These are phyloP conservation scores for Macrochelys suwanniensis DNA, from an alignment of 2,797 vertebrate genomes.

Conservation along the genomic window DNA sequence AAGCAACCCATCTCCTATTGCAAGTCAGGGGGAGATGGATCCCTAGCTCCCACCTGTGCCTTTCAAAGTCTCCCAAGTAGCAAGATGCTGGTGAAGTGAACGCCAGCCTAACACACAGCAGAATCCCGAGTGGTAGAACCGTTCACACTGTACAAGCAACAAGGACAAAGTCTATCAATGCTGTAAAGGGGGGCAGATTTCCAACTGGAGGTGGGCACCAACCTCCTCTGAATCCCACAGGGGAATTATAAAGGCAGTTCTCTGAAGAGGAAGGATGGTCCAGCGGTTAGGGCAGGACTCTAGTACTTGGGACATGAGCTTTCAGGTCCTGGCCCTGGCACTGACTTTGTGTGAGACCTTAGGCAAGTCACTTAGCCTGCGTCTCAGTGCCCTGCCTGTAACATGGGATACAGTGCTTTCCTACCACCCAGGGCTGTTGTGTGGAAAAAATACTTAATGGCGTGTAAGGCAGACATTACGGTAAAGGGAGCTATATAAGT, in stretches of 20 bases:
- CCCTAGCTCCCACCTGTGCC: background rate
- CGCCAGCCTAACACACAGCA: background rate
- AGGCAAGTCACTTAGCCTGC: background rate
- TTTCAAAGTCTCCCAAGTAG: background rate
- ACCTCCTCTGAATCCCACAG: background rate
- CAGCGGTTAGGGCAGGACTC: background rate
- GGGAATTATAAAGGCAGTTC: background rate
- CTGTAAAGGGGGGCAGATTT: background rate
- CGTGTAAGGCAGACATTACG: background rate
- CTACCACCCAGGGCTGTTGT: background rate
- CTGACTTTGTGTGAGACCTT: background rate
- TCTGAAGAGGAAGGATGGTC: background rate
- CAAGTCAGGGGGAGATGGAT: background rate
- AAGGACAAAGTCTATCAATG: background rate
- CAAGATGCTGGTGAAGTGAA: background rate
- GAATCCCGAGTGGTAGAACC: no score
- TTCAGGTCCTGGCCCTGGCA: background rate
- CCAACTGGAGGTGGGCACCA: no score
- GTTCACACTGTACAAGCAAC: background rate
- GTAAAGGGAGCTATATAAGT: background rate
- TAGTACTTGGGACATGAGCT: background rate
- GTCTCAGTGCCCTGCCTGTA: background rate
- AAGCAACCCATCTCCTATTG: background rate
- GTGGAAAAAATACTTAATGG: background rate
- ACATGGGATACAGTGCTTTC: background rate